Conservation (phyloP, 1,140 invertebrate genomes). For the Leucophenga varia region DNA sequence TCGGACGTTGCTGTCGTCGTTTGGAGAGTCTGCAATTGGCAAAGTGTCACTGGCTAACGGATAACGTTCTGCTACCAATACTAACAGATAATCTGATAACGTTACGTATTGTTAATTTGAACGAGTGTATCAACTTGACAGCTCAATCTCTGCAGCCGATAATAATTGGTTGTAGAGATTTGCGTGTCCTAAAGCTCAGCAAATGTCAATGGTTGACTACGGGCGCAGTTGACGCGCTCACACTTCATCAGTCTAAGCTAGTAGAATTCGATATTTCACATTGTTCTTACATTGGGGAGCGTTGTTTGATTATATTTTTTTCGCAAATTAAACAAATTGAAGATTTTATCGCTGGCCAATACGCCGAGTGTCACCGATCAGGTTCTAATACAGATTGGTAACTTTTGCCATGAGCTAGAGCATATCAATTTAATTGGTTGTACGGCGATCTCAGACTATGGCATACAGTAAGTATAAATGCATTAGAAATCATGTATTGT, state of each 20-base stretch:
- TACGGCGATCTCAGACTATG: slow-evolving; percentile 60
- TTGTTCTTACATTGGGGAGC: slow-evolving; percentile 59
- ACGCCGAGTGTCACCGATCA: slow-evolving; percentile 61
- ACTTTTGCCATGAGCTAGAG: slow-evolving; percentile 58
- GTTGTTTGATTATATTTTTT: slow-evolving; percentile 61
- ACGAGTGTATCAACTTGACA: slow-evolving; percentile 60
- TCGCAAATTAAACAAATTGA: slow-evolving; percentile 59
- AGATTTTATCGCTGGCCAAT: slow-evolving; percentile 59
- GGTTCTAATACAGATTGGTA: slow-evolving; percentile 60
- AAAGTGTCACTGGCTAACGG: slow-evolving; percentile 57
- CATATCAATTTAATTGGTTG: slow-evolving; percentile 61
- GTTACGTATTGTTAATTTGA: slow-evolving; percentile 59
- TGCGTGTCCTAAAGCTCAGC: slow-evolving; percentile 59
- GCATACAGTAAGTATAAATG: slow-evolving; percentile 60
- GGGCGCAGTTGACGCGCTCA: slow-evolving; percentile 61
- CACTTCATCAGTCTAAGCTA: slow-evolving; percentile 59
- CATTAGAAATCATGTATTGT: no score
- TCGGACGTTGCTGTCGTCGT: slow-evolving; percentile 56
- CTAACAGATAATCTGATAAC: slow-evolving; percentile 57
- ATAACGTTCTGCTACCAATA: slow-evolving; percentile 59
- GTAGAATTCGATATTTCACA: slow-evolving; percentile 62
- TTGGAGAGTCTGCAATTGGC: slow-evolving; percentile 59
- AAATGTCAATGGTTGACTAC: slow-evolving; percentile 62
- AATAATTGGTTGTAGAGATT: slow-evolving; percentile 60
- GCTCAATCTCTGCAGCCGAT: slow-evolving; percentile 61